Conservation (phyloP, 1,140 invertebrate species). For the Proctacanthus coquilletti region DNA sequence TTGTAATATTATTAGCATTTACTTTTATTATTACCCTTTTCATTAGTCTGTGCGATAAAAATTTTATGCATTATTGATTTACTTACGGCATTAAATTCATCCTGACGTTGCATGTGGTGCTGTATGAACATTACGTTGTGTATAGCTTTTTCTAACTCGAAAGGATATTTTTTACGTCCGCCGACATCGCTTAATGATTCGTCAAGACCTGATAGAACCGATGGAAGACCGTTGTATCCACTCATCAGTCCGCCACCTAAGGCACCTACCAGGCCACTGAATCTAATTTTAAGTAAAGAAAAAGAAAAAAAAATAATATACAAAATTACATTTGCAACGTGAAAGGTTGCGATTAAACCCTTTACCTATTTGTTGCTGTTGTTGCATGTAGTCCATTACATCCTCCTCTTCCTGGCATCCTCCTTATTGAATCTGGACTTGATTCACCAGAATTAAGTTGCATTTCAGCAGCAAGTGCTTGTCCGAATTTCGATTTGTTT, state of each 20-base stretch:
- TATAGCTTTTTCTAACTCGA: conserved; percentile 82
- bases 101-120: conserved; percentile 81
- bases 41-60: not conserved
- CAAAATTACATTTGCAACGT: not conserved
- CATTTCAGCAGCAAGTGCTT: conserved; percentile 45
- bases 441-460: conserved; percentile 53
- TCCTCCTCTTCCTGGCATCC: conserved; percentile 42
- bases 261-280: conserved; percentile 50
- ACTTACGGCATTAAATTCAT: conserved; percentile 81
- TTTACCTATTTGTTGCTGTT: conserved; percentile 48
- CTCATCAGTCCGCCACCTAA: conserved; percentile 41
- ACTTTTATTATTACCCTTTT: too few relatives aligned
- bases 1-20: too few relatives aligned
- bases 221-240: conserved; percentile 62
- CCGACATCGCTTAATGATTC: conserved; percentile 65
- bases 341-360: not conserved
- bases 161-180: conserved; percentile 72
- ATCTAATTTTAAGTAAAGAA: conserved; percentile 33
- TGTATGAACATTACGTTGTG: conserved; percentile 93
- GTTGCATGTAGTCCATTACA: conserved; percentile 65
- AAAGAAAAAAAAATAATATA: conserved; percentile 4
- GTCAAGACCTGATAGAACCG: conserved; percentile 62
- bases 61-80: not conserved
- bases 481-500: conserved; percentile 47
- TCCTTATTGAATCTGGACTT: conserved; percentile 54